Evolutionary conservation across 2,888 invertebrate species (phyloP).

Genomic region (Philopedon plagiatum): DNA sequence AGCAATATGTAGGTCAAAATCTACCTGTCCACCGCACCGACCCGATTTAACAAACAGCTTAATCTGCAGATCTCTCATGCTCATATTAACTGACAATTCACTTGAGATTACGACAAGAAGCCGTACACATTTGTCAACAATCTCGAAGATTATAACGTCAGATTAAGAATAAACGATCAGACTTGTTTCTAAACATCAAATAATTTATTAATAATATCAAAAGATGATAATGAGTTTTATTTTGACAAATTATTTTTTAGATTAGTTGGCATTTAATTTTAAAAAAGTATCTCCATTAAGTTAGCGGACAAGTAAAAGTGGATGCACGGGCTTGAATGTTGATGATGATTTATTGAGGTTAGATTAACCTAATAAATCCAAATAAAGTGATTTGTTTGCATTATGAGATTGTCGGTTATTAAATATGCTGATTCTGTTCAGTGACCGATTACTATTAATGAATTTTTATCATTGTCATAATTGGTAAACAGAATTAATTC

Average conservation of each 20-base stretch:
- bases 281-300: not conserved
- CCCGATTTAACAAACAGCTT: not conserved
- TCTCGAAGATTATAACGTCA: conserved; percentile 15
- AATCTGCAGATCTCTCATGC: conserved; percentile 2
- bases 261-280: conserved; percentile 10
- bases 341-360: not conserved
- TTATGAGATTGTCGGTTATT: no score
- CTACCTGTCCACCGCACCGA: not conserved
- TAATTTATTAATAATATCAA: conserved; percentile 13
- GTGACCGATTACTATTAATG: no score
- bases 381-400: not conserved
- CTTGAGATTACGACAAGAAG: conserved; percentile 19
- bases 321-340: conserved; percentile 7
- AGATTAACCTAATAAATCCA: not conserved
- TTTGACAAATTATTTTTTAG: conserved; percentile 22
- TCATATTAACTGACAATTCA: conserved; percentile 16
- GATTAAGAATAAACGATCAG: not conserved
- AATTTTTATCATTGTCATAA: no score
- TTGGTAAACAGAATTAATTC: no score
- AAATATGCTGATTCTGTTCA: no score
- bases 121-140: conserved; percentile 24
- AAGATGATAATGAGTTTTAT: not conserved
- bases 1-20: not conserved
- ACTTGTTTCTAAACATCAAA: conserved; percentile 4
- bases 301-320: not conserved